Evolutionary conservation across 1,140 invertebrate genomes (phyloP).

Genomic region (Heliothis virescens): DNA sequence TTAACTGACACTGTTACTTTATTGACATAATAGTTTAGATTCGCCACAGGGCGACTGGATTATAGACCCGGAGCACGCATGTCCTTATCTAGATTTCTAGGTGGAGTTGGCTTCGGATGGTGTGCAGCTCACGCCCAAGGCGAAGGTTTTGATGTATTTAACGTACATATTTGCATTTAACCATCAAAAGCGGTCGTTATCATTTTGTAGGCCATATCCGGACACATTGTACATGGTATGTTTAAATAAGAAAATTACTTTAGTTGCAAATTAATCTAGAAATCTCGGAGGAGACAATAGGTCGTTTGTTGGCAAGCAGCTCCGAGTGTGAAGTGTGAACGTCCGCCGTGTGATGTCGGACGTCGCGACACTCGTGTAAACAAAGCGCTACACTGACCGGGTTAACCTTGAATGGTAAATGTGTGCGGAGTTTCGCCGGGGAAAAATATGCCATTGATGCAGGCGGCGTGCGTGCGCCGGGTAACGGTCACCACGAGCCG

Average conservation of each 20-base stretch:
- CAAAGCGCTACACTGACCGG: conserved; percentile 82
- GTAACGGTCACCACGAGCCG: conserved; percentile 81
- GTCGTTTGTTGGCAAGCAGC: conserved; percentile 29
- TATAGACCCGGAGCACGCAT: conserved; percentile 69
- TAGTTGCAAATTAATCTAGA: conserved; percentile 38
- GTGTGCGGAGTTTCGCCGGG: conserved; percentile 80
- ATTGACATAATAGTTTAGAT: conserved; percentile 70
- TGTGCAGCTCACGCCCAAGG: conserved; percentile 65
- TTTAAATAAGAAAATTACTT: conserved; percentile 27
- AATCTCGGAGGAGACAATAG: conserved; percentile 35
- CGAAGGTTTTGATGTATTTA: conserved; percentile 59
- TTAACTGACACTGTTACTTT: conserved; percentile 67
- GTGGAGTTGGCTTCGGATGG: conserved; percentile 57
- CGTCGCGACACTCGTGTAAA: conserved; percentile 73
- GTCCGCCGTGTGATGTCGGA: conserved; percentile 52
- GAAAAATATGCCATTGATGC: conserved; percentile 85
- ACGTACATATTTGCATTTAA: conserved; percentile 63
- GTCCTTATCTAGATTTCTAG: conserved; percentile 66
- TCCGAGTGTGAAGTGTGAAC: conserved; percentile 46
- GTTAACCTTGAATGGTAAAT: conserved; percentile 85
- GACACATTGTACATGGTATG: neutral
- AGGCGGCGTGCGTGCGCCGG: conserved; percentile 79
- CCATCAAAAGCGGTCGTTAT: conserved; percentile 43
- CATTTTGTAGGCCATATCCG: conserved; percentile 27
- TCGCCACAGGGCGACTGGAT: conserved; percentile 61